These are phyloP conservation scores for Oryctes rhinoceros DNA, from an alignment of 1,140 invertebrate species.

Conservation along the genomic window DNA sequence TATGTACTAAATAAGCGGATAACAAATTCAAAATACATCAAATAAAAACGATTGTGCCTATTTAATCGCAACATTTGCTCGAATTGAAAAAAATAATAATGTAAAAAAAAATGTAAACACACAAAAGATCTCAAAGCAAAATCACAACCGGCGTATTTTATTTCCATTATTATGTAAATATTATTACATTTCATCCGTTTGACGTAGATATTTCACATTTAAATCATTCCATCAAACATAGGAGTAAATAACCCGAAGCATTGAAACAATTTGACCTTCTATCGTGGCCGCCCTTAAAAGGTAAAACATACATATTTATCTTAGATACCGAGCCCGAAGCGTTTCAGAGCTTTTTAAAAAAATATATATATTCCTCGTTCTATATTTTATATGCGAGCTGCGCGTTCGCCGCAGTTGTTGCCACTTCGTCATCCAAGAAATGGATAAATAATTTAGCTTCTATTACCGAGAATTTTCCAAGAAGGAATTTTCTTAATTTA, in stretches of 20 bases:
- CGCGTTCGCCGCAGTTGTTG: not conserved
- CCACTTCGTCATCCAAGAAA: too few relatives aligned
- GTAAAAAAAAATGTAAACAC: too few relatives aligned
- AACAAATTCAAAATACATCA: slow-evolving; percentile 6
- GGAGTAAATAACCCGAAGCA: not conserved
- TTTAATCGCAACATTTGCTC: too few relatives aligned
- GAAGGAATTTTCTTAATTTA: too few relatives aligned
- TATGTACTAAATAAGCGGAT: not conserved
- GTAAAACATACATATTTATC: not conserved
- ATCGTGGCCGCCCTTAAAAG: not conserved
- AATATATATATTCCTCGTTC: not conserved
- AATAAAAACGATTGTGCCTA: too few relatives aligned
- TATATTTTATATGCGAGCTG: not conserved
- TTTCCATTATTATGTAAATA: not conserved
- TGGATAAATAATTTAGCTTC: too few relatives aligned
- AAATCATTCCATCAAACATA: slow-evolving; percentile 12
- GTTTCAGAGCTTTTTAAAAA: not conserved
- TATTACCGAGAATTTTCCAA: too few relatives aligned
- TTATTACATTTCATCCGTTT: too few relatives aligned
- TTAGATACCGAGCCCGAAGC: too few relatives aligned
- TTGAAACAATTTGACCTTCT: slow-evolving; percentile 12
- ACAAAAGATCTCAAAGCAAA: too few relatives aligned
- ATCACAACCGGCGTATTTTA: too few relatives aligned
- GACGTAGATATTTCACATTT: not conserved
- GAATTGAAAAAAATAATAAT: too few relatives aligned